Percentiles rank a stretch among this genome's conserved stretches.
Evolutionary conservation across 2,888 invertebrate genomes (phyloP).

Genomic region (Stenodema calcarata): DNA sequence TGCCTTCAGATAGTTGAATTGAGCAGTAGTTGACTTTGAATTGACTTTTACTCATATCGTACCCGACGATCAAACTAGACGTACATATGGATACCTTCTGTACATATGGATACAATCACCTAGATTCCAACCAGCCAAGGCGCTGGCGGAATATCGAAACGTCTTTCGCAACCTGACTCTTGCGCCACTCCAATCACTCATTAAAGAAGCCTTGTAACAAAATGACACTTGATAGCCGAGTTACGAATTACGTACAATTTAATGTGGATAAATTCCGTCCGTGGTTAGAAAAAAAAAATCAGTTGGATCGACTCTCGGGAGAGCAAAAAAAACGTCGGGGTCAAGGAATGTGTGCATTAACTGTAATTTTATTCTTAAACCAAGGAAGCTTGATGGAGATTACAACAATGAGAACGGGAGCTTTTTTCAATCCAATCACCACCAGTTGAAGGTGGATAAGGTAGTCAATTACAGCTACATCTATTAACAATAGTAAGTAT

Average conservation of each 20-base stretch:
- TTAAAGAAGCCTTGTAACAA: not conserved
- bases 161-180: not conserved
- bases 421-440: too few species aligned
- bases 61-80: not conserved
- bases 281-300: not conserved
- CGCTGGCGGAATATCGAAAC: not conserved
- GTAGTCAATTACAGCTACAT: too few species aligned
- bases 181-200: not conserved
- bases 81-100: not conserved
- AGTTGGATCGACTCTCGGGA: not conserved
- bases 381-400: not conserved
- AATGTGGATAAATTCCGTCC: not conserved
- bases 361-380: not conserved
- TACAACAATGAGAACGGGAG: not conserved
- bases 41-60: too few species aligned
- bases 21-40: too few species aligned
- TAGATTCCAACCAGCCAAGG: not conserved
- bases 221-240: not conserved
- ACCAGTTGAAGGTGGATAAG: too few species aligned
- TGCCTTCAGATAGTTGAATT: too few species aligned
- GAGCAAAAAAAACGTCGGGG: not conserved
- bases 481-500: too few species aligned
- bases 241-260: not conserved
- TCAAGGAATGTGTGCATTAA: not conserved
- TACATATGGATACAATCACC: not conserved